Base-by-base conservation (phyloP, 2,888 invertebrate genomes). In the Polyommatus icarus region DNA sequence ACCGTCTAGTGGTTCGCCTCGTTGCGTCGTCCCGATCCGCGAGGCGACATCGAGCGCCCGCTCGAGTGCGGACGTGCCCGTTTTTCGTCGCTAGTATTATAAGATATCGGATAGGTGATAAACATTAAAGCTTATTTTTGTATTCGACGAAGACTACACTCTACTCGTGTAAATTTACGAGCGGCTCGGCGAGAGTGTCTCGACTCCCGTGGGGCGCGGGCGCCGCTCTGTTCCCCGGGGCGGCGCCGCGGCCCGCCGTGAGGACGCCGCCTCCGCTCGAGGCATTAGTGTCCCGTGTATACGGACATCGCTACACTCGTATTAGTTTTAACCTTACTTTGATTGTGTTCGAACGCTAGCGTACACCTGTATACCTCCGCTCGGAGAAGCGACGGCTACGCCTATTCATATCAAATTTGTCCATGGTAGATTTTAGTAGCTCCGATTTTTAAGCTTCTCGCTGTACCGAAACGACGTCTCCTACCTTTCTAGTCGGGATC, bases 371-470 rank as follows among this genome's bases (percentile, higher is more conserved):
- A 88, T 91, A 82, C 81, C 81, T 81, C 89, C 87, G 93, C 93
- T 92, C 92, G 85, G 85, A 87, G 83, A 89, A 92, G 91, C 92
- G 90, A 91, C 90, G 92, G 90, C 91, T 91, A 89, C 90, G 91
- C 91, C 91, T 89, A 91, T 92, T 93, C 93, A 93, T 93, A 93
- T 94, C 93, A 93, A 92, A 90, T 91, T 91, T 92, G 93, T 93
- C 93, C 93, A 90, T 90, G 83, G 91, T 93, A 92, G 91, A 91
- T 91, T 87, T 92, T 92, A 90, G 92, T 92, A 91, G 89, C 91
- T 91, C 93, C 93, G 91, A 90, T 91, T 91, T 90, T 87, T 92
- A 93, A 89, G 91, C 92, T 92, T 93, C 88, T 92, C 90, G 91
- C 87, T 87, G 87, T 90, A 91, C 89, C 90, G 88, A 88, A 87